A percentile compares a stretch with the other conserved stretches of the same genome.
These are phyloP conservation scores for Brachionus koreanus DNA, from an alignment of 1,140 invertebrate genomes.

Conservation along the genomic window DNA sequence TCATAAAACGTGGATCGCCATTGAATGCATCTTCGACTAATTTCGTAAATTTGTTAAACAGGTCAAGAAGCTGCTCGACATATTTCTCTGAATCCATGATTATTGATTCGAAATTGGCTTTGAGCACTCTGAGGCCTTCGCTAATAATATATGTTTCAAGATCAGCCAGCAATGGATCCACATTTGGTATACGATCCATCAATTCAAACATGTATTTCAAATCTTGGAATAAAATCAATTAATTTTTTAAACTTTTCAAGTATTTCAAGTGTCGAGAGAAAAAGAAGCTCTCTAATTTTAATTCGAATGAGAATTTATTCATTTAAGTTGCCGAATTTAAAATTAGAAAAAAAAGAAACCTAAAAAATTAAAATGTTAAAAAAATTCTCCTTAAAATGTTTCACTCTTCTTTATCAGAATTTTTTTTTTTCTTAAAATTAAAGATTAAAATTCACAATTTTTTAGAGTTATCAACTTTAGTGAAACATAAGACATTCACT, in stretches of 20 bases:
- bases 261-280: too few relatives aligned
- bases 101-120: slow-evolving; percentile 88
- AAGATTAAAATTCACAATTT: too few relatives aligned
- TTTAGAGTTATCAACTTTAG: too few relatives aligned
- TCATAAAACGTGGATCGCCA: slow-evolving; percentile 93
- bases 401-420: too few relatives aligned
- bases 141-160: slow-evolving; percentile 87
- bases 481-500: too few relatives aligned
- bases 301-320: too few relatives aligned
- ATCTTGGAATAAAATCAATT: slow-evolving; percentile 58
- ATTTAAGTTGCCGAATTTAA: too few relatives aligned
- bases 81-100: slow-evolving; percentile 97
- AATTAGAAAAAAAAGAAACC: too few relatives aligned
- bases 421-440: too few relatives aligned
- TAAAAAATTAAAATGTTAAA: too few relatives aligned
- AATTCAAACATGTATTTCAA: slow-evolving; percentile 88
- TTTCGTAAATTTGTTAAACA: slow-evolving; percentile 85
- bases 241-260: background rate
- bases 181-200: slow-evolving; percentile 85
- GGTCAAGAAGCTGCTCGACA: slow-evolving; percentile 85
- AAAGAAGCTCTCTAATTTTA: too few relatives aligned
- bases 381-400: too few relatives aligned
- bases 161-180: slow-evolving; percentile 82
- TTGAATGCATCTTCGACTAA: slow-evolving; percentile 90
- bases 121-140: slow-evolving; percentile 92